phyloP scores from a whole-genome alignment of 2,113 vertebrate genomes.

The Lates calcarifer region DNA sequence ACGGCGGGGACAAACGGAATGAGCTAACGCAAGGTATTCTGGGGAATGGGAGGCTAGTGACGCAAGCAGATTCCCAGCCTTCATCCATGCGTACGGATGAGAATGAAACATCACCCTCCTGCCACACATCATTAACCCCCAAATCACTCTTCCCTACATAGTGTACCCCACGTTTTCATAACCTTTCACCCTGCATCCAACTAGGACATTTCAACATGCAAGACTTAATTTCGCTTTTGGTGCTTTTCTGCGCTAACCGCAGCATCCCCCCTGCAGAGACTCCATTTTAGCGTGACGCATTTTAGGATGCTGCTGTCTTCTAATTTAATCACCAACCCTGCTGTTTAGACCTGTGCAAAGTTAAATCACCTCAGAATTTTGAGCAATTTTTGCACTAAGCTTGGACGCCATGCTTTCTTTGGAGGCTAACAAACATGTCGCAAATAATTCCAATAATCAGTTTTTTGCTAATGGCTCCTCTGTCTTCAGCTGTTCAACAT shows the following conservation, averaged over 20 bases:
- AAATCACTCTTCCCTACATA: slow-evolving; percentile 11
- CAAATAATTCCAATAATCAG: neutral
- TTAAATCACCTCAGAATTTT: neutral
- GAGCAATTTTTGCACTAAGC: neutral
- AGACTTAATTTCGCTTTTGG: neutral
- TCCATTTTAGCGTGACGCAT: slow-evolving; percentile 73
- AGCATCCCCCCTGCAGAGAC: slow-evolving; percentile 35
- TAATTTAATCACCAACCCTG: neutral
- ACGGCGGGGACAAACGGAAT: neutral
- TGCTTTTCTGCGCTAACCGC: neutral
- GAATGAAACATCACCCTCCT: slow-evolving; percentile 56
- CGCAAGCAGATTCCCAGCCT: slow-evolving; percentile 78
- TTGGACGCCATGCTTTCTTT: neutral
- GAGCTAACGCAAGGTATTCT: slow-evolving; percentile 53
- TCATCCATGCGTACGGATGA: slow-evolving; percentile 77
- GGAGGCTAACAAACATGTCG: neutral
- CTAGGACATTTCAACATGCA: neutral
- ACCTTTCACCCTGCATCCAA: slow-evolving; percentile 6
- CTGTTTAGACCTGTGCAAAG: neutral
- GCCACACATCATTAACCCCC: slow-evolving; percentile 56
- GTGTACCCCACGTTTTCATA: slow-evolving; percentile 35
- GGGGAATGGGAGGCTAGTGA: slow-evolving; percentile 67
- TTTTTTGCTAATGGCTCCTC: neutral
- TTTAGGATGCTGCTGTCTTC: slow-evolving; percentile 35
- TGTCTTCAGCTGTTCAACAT: neutral